These are phyloP conservation scores for Brachyptera putata DNA, from an alignment of 2,888 invertebrate genomes.

Conservation along the genomic window DNA sequence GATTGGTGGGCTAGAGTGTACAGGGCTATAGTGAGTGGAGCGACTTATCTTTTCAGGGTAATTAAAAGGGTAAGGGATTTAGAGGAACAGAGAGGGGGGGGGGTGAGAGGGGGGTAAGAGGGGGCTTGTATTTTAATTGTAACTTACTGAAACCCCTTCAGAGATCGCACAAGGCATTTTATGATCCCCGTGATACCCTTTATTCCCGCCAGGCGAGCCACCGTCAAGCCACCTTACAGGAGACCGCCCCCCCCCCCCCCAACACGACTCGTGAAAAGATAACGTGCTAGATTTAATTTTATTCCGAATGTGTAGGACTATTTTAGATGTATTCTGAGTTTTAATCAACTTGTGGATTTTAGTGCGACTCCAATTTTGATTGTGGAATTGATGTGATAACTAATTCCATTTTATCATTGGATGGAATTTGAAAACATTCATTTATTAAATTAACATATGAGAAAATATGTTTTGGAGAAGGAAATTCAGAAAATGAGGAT, in stretches of 20 bases:
- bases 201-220: conserved; percentile 18
- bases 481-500: no score
- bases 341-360: neutral
- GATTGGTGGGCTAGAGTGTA: no score
- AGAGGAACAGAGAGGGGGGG: no score
- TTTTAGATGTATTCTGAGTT: neutral
- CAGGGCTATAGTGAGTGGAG: neutral
- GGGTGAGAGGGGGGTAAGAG: no score
- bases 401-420: no score
- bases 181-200: conserved; percentile 30
- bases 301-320: conserved; percentile 1
- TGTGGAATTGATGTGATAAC: no score
- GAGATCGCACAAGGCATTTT: conserved; percentile 25
- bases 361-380: neutral
- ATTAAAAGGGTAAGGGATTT: conserved; percentile 9
- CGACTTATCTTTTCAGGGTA: conserved; percentile 5
- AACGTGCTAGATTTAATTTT: neutral
- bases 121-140: conserved; percentile 23
- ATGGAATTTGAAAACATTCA: no score
- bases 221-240: neutral
- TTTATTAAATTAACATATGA: no score
- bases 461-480: no score
- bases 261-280: no score
- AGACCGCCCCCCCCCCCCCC: no score
- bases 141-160: conserved; percentile 26